Evolutionary conservation across 2,888 invertebrate species (phyloP), one percentile per base, ranked within the genome.

Genomic region (Caenorhabditis doughertyi): DNA sequence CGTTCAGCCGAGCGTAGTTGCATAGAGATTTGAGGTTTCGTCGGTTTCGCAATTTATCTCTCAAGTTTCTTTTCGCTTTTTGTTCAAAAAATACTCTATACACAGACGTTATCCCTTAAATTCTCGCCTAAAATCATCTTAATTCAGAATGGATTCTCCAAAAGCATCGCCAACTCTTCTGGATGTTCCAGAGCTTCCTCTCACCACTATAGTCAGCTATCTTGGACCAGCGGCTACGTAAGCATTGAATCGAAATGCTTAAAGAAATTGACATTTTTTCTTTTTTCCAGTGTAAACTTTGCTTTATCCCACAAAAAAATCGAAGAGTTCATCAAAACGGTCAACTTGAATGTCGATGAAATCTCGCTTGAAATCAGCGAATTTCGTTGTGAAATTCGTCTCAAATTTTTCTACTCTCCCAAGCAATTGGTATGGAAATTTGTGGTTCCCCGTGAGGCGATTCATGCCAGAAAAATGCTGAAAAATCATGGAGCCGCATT

Each of bases 231-330:
- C 55, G 3, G 32, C 27, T 16, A 55, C 55, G 55, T 55, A n/a
- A 11, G 13, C 16, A 5, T 13, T 11, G 4, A 4, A 13, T 0
- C 9, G 5, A 55, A 55, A n/a, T n/a, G 3, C 27, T 1, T n/a
- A 55, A 27, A 42, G 13, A 32, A 39, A 39, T 13, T 39, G 2
- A 5, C 4, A 39, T 9, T 39, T n/a, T 23, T 5, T 21, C 23
- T 23, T 5, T 27, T 55, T 58, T 58, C 21, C 39, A 58, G 58
- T 21, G 39, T 58, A 21, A 58, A 58, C 18, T 58, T 58, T 23
- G 58, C 58, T 21, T 13, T 18, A 35, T 21, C 58, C 35, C 8
- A 9, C 13, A 2, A 18, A 9, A 8, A 39, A 35, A 13, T 58
- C 23, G 32, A 13, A 1, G 23, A 58, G 3, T 58, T 58, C 58